phyloP scores from a whole-genome alignment of 2,113 vertebrate genomes.

The Tyrannus savana region DNA sequence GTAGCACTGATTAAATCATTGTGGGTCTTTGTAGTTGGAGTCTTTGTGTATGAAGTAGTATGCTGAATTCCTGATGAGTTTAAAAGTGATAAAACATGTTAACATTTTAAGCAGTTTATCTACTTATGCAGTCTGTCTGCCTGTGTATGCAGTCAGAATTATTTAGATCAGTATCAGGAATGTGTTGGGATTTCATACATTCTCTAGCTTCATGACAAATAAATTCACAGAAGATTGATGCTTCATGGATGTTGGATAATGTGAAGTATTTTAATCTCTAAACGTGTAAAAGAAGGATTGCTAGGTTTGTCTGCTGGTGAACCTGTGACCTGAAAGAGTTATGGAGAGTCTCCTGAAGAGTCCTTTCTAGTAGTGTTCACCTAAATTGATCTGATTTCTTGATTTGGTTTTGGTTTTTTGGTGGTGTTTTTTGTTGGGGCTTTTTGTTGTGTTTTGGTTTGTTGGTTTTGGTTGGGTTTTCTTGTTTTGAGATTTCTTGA shows the following conservation, averaged over 20 bases:
- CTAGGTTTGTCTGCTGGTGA: not conserved
- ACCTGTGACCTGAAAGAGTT: not conserved
- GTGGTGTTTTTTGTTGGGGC: not conserved
- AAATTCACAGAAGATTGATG: not conserved
- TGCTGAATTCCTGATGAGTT: conserved; percentile 10
- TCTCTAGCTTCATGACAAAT: not conserved
- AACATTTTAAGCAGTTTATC: conserved; percentile 2
- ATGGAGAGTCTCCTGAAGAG: not conserved
- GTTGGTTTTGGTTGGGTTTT: not conserved
- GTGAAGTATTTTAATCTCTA: not conserved
- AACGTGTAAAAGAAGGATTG: not conserved
- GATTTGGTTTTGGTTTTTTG: not conserved
- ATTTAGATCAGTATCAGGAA: conserved; percentile 26
- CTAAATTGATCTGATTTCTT: not conserved
- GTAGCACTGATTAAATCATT: conserved; percentile 29
- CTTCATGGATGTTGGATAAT: not conserved
- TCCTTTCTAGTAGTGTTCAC: not conserved
- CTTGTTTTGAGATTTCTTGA: not conserved
- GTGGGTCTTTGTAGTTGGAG: conserved; percentile 1
- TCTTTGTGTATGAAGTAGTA: conserved; percentile 20
- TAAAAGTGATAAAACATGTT: conserved; percentile 22
- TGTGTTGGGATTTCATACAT: not conserved
- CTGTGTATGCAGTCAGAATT: conserved; percentile 10
- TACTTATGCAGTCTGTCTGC: conserved; percentile 13
- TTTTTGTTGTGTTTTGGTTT: not conserved